phyloP scores from a whole-genome alignment of 2,797 vertebrate genomes.

The Rhinichthys osculus region DNA sequence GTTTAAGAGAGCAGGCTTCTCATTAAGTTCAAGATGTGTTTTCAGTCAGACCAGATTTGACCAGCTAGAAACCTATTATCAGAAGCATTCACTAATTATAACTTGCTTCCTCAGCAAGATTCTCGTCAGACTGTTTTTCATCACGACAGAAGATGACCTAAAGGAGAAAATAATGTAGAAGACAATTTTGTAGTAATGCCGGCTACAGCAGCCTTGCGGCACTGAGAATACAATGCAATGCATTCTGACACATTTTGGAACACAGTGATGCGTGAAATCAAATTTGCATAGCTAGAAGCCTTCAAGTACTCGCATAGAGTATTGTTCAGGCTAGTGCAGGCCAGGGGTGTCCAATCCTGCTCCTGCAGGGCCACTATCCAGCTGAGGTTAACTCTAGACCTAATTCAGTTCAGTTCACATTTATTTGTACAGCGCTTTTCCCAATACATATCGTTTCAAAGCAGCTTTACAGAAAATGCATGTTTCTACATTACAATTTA shows the following conservation, averaged over 20 bases:
- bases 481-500: no score
- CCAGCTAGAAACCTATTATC: background rate
- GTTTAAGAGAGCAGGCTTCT: background rate
- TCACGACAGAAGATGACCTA: background rate
- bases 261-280: conserved; percentile 24
- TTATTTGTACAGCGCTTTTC: no score
- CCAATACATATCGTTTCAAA: no score
- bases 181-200: conserved; percentile 3
- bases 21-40: background rate
- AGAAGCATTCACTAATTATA: background rate
- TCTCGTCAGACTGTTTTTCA: background rate
- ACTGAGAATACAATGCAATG: background rate
- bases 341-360: background rate
- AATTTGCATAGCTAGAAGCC: background rate
- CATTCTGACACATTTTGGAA: conserved; percentile 13
- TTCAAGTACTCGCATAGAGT: background rate
- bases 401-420: background rate
- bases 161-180: background rate
- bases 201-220: background rate
- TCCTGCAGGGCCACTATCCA: no score
- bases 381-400: background rate
- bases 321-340: background rate
- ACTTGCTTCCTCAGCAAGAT: background rate
- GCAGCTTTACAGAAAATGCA: no score
- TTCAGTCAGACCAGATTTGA: background rate